Base-by-base conservation (phyloP, 1,140 invertebrate genomes). In the Plodia interpunctella region DNA sequence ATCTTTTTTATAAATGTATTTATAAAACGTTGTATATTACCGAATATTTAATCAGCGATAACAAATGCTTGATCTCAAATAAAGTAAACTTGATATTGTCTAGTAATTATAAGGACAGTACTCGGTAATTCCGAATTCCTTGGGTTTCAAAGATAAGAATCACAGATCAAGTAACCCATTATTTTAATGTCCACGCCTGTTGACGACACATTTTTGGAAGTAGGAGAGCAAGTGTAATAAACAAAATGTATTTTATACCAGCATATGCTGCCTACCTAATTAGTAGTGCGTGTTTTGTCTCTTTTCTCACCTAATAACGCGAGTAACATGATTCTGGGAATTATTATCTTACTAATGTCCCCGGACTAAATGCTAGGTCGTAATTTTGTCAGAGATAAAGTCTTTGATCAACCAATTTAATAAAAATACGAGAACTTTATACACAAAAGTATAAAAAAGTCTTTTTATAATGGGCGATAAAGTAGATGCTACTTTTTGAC, bases 261-360 rank as follows among this genome's bases (percentile, higher is more conserved):
- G 78, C 59, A 67, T 60, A 58, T 60, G 67, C 58, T 66, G 17
- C 13, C 51, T 28, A 53, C 58, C 62, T 78, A 86, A 83, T 83
- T 82, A 83, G 68, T 66, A 74, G 76, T 32, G 73, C 65, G 56
- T 68, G 72, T 74, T 73, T 66, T 58, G 55, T 74, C 73, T 64
- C 66, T 72, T 80, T 74, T 72, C 72, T 75, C 74, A 79, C 76
- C 73, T 76, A 70, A 59, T 70, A 67, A 66, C 38, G 6, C 38
- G 59, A 57, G 79, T 80, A 77, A 78, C 72, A 63, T 75, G 68
- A 78, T 86, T 80, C 80, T 68, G 70, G 64, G 80, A 80, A 86
- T 77, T 75, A 75, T 82, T 77, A 80, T 76, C 76, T 78, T 59
- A 71, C 69, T 82, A 82, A 78, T 76, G 78, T 73, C 62, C 66